These are phyloP conservation scores for Macrotis lagotis DNA, from an alignment of 2,113 vertebrate genomes.

Conservation along the genomic window DNA sequence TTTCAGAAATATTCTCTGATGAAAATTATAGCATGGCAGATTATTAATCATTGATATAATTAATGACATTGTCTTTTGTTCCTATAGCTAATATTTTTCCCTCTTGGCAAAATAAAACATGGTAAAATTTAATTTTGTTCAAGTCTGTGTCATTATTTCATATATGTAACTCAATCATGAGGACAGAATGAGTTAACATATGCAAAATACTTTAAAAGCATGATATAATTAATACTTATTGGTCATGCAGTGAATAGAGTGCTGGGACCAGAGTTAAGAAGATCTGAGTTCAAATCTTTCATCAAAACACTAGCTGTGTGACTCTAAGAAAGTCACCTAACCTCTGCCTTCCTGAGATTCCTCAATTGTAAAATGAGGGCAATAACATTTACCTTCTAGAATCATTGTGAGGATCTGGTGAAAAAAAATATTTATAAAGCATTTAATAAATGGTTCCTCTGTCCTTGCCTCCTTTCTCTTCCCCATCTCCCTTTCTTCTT, in stretches of 20 bases:
- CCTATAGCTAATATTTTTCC: neutral
- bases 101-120: slow-evolving; percentile 24
- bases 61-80: slow-evolving; percentile 1
- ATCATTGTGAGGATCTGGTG: neutral
- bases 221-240: neutral
- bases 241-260: neutral
- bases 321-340: neutral
- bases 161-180: neutral
- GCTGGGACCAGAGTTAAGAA: neutral
- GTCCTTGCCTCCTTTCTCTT: neutral
- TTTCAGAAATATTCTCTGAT: slow-evolving; percentile 60
- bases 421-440: neutral
- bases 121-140: neutral
- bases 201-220: neutral
- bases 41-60: slow-evolving; percentile 26
- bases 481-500: neutral
- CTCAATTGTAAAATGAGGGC: slow-evolving; percentile 6
- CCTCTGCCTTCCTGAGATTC: neutral
- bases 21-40: slow-evolving; percentile 43
- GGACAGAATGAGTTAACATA: neutral
- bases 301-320: neutral
- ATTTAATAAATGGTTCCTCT: neutral
- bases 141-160: slow-evolving; percentile 26
- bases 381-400: neutral
- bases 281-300: neutral